Evolutionary conservation across 2,888 invertebrate genomes (phyloP), one percentile per base, ranked within the genome.

Genomic region (Argyresthia albistria): DNA sequence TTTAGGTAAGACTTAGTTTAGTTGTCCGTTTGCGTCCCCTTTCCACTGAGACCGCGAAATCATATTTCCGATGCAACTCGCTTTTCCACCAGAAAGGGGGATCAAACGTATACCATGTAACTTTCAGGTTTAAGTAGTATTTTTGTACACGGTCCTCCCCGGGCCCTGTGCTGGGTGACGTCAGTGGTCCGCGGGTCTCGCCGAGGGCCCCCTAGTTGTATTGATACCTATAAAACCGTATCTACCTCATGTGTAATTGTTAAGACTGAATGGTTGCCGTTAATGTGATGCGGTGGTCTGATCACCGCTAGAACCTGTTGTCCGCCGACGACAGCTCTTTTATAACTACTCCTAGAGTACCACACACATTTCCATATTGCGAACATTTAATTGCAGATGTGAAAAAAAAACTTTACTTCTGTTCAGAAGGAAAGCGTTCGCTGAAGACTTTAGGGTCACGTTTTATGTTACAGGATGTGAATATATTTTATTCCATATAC

Each of bases 221-320:
- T 77, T 73, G 73, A 73, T 60, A 67, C 59, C 59, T 66, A 60
- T 62, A 69, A 65, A 73, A 78, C 82, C 78, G 64, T 65, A 71
- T 65, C 82, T 83, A 83, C 83, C 83, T 83, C 83, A 76, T 64
- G 73, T 61, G 69, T 75, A 74, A 76, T 73, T 66, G 65, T 76
- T 65, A 81, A 84, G 86, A 87, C 86, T 84, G 86, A 83, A 69
- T 64, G 71, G 67, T 65, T 48, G 45, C 51, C 53, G 68, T 70
- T 70, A 72, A 68, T 69, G 68, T 64, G 71, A 70, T 36, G 48
- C 73, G 82, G 86, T 84, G 86, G 81, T 87, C 69, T 76, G 67
- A 87, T 86, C 86, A 81, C 84, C 78, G 77, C 70, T 51, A 70
- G 76, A 77, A 77, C 73, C 82, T 81, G 82, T 82, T 81, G 82